phyloP scores from a whole-genome alignment of 2,113 vertebrate genomes.

The Forbesichthys papilliferus region DNA sequence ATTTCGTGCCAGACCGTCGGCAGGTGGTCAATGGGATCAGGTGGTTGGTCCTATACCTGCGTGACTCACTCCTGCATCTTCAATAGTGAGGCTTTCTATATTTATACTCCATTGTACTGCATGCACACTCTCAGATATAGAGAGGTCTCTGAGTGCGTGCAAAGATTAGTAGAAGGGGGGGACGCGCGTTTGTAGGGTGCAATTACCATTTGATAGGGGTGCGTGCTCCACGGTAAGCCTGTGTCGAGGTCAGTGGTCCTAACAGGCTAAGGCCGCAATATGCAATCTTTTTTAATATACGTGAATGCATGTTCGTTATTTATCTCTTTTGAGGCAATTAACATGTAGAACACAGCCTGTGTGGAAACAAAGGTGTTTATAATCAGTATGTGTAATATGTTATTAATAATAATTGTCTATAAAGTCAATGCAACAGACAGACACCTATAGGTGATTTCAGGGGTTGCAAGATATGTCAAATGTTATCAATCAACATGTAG shows the following conservation, averaged over 20 bases:
- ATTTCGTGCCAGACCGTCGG: slow-evolving; percentile 35
- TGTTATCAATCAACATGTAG: too few relatives aligned
- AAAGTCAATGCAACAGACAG: too few relatives aligned
- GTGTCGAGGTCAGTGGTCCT: slow-evolving; percentile 19
- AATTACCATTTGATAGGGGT: slow-evolving; percentile 5
- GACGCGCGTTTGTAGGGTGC: background rate
- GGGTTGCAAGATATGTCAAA: too few relatives aligned
- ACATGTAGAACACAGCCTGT: too few relatives aligned
- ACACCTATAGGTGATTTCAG: too few relatives aligned
- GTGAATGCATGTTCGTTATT: too few relatives aligned
- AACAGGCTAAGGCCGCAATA: too few relatives aligned
- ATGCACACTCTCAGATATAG: background rate
- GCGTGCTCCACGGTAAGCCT: slow-evolving; percentile 2
- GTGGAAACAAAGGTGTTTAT: too few relatives aligned
- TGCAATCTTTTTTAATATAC: too few relatives aligned
- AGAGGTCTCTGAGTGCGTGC: slow-evolving; percentile 5
- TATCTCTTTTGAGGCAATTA: too few relatives aligned
- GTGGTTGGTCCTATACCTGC: slow-evolving; percentile 44
- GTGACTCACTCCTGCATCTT: background rate
- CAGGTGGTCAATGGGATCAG: slow-evolving; percentile 67
- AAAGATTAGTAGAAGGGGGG: slow-evolving; percentile 16
- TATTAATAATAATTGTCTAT: too few relatives aligned
- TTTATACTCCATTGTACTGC: background rate
- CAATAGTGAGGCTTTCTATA: slow-evolving; percentile 4
- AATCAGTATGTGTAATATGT: too few relatives aligned